Base-by-base conservation (phyloP, 2,888 invertebrate genomes). In the Synanthedon myopaeformis region DNA sequence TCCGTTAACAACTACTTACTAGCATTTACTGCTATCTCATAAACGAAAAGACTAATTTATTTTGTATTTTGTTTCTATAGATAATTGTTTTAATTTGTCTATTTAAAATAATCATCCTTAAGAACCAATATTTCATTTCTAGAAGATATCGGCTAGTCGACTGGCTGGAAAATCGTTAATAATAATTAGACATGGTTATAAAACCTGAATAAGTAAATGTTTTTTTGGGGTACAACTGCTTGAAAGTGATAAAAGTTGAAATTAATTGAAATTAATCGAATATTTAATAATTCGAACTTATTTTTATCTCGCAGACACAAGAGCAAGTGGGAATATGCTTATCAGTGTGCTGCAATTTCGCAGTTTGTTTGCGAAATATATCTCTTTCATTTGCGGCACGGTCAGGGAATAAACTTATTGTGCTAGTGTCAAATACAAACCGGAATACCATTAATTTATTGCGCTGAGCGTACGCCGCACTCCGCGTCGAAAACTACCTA, bases 371-470 rank as follows among this genome's bases (percentile, higher is more conserved):
- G 13, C 11, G 45, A 45, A 45, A 45, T 45, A 45, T 45, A 45
- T 45, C 45, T 13, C 45, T 45, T 45, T 45, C 45, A 45, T 45
- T 45, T 45, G 45, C 49, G 23, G 17, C 23, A 50, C 49, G 49
- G 49, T 42, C 48, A 42, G 50, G 41, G 52, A 49, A 48, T 23
- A 50, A 64, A 67, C 59, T 67, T 65, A 72, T 69, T 67, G 58
- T 66, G 57, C 54, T 62, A 64, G 62, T 63, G 76, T 75, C 76
- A 75, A 65, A 70, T 56, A 59, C 76, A 76, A 66, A 52, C 50
- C 48, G 54, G 54, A 51, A 58, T 54, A 54, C 67, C 65, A 72
- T 76, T 70, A 70, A 74, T 74, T 67, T 58, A 56, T 49, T 41
- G 53, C 60, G 56, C 51, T 8, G 42, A 54, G 51, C 41, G 45